These are phyloP conservation scores for Craniophora ligustri DNA, from an alignment of 2,888 invertebrate genomes.

Conservation along the genomic window DNA sequence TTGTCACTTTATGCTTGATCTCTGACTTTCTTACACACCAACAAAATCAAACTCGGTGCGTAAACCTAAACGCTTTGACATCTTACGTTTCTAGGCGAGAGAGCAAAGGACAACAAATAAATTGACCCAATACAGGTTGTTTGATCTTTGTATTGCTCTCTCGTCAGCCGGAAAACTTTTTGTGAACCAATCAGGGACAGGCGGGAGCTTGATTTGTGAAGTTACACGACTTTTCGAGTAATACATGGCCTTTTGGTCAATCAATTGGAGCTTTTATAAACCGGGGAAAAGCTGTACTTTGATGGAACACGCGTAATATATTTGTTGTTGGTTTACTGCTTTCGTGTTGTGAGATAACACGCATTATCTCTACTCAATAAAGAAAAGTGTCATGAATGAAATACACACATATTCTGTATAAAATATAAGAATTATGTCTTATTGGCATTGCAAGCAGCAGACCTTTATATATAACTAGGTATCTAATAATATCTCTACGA, in stretches of 20 bases:
- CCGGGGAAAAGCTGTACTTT: slow-evolving; percentile 1
- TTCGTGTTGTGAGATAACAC: slow-evolving; percentile 4
- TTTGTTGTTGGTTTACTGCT: background rate
- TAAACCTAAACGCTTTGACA: slow-evolving; percentile 28
- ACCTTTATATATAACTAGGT: too few relatives aligned
- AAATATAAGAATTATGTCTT: too few relatives aligned
- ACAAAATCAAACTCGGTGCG: slow-evolving; percentile 4
- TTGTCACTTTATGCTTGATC: background rate
- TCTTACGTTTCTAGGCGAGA: slow-evolving; percentile 15
- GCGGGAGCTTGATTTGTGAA: slow-evolving; percentile 15
- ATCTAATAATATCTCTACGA: too few relatives aligned
- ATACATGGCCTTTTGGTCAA: slow-evolving; percentile 3
- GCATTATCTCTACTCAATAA: too few relatives aligned
- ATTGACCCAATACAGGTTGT: slow-evolving; percentile 41
- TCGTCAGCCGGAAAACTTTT: slow-evolving; percentile 27
- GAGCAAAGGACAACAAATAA: slow-evolving; percentile 36
- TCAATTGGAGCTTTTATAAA: slow-evolving; percentile 10
- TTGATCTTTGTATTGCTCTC: slow-evolving; percentile 40
- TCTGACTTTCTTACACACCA: background rate
- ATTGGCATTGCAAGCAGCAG: too few relatives aligned
- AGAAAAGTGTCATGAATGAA: too few relatives aligned
- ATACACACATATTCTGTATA: too few relatives aligned
- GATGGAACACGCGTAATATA: slow-evolving; percentile 7
- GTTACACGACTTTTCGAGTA: slow-evolving; percentile 11
- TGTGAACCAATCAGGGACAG: slow-evolving; percentile 18